A percentile compares a stretch with the other conserved stretches of the same genome.
Evolutionary conservation across 1,140 invertebrate species (phyloP).

Genomic region (Drosophila lacteicornis): DNA sequence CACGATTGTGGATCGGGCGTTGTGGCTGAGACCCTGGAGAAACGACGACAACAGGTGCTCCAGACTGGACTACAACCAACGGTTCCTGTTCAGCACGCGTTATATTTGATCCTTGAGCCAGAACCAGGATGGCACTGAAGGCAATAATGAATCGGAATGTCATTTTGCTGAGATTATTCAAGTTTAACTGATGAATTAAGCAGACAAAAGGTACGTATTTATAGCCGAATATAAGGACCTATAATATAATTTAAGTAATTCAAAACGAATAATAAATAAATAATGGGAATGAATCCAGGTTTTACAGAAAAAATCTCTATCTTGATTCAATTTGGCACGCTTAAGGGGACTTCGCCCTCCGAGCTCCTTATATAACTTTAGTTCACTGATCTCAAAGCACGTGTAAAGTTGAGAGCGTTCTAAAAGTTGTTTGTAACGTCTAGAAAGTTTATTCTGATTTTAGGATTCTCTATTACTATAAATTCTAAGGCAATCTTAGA

Average conservation of each 20-base stretch:
- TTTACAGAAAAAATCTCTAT: not conserved
- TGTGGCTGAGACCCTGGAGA: constrained; percentile 4
- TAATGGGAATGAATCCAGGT: not conserved
- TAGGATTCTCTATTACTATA: too few relatives aligned
- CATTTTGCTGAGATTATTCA: constrained; percentile 20
- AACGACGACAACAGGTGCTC: constrained; percentile 9
- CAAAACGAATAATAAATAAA: not conserved
- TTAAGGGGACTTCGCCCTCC: not conserved
- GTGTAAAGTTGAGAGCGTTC: not conserved
- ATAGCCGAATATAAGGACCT: constrained; percentile 6
- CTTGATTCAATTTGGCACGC: not conserved
- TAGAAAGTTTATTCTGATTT: too few relatives aligned
- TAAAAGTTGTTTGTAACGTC: too few relatives aligned
- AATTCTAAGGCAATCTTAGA: too few relatives aligned
- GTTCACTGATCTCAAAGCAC: constrained; percentile 2
- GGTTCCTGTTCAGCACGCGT: not conserved
- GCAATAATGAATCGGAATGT: constrained; percentile 1
- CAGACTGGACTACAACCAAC: constrained; percentile 11
- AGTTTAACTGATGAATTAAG: constrained; percentile 27
- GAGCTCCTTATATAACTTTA: not conserved
- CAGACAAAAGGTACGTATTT: constrained; percentile 9
- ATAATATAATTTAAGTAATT: not conserved
- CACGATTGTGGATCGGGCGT: constrained; percentile 8
- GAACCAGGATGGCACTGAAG: constrained; percentile 16
- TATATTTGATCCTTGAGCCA: constrained; percentile 16